Evolutionary conservation across 2,888 invertebrate species (phyloP).

Genomic region (Polyploca ridens): DNA sequence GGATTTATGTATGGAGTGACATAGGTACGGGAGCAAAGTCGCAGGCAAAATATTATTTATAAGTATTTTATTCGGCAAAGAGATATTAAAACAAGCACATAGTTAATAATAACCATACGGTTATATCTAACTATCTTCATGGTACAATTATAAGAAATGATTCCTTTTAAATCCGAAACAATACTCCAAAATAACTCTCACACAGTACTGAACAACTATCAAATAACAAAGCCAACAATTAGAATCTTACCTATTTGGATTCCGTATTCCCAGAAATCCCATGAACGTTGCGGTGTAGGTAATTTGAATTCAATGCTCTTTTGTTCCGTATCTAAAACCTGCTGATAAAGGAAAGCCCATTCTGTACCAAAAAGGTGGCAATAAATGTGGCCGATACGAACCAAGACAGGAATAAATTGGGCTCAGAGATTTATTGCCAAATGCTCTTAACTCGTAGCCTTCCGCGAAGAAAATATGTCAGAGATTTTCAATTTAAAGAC

Average conservation of each 20-base stretch:
- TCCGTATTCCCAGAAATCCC: conserved; percentile 43
- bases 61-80: too few relatives aligned
- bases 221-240: conserved; percentile 18
- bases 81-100: too few relatives aligned
- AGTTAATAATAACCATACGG: too few relatives aligned
- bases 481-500: conserved; percentile 56
- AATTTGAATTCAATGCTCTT: conserved; percentile 71
- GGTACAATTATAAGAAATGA: too few relatives aligned
- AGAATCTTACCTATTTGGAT: conserved; percentile 25
- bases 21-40: not conserved
- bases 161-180: not conserved
- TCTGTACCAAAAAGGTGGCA: conserved; percentile 64
- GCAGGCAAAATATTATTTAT: too few relatives aligned
- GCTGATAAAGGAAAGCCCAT: conserved; percentile 68
- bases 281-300: conserved; percentile 45
- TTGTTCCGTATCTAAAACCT: conserved; percentile 61
- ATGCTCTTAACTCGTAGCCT: conserved; percentile 77
- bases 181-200: too few relatives aligned
- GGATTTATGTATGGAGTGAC: too few relatives aligned
- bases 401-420: conserved; percentile 77
- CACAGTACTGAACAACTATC: not conserved
- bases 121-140: too few relatives aligned
- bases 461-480: conserved; percentile 51
- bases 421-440: conserved; percentile 77
- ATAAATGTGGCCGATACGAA: conserved; percentile 70